Percentiles rank a stretch among this genome's conserved stretches.
phyloP scores from a whole-genome alignment of 2,797 vertebrate genomes.

The Coregonus ussuriensis region DNA sequence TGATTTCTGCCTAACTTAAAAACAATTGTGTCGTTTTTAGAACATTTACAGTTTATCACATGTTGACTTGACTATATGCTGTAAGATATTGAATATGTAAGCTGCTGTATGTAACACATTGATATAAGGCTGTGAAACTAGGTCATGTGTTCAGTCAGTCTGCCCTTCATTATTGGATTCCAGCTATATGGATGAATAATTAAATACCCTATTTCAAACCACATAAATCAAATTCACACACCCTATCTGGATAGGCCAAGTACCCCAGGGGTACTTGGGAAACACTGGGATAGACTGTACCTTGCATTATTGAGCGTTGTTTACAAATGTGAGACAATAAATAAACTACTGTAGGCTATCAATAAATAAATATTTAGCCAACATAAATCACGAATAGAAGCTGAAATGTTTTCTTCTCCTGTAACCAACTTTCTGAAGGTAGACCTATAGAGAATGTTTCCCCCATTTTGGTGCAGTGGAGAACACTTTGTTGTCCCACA shows the following conservation, averaged over 20 bases:
- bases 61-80: background rate
- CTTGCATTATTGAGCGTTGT: too few species aligned
- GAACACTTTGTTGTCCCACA: background rate
- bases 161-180: conserved; percentile 25
- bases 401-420: background rate
- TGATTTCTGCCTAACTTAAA: background rate
- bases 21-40: background rate
- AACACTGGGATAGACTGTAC: too few species aligned
- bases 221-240: conserved; percentile 44
- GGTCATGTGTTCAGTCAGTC: conserved; percentile 33
- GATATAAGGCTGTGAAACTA: conserved; percentile 25
- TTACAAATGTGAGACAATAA: too few species aligned
- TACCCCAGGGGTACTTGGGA: too few species aligned
- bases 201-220: conserved; percentile 54
- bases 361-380: too few species aligned
- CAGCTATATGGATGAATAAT: conserved; percentile 60
- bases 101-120: background rate
- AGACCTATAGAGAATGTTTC: background rate
- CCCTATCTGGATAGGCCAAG: too few species aligned
- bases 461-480: background rate
- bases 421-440: background rate
- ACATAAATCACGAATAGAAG: too few species aligned
- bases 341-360: too few species aligned
- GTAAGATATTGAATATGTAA: too few species aligned
- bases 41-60: background rate